Conservation (phyloP, 2,888 invertebrate species). For the Aleiodes alternator region DNA sequence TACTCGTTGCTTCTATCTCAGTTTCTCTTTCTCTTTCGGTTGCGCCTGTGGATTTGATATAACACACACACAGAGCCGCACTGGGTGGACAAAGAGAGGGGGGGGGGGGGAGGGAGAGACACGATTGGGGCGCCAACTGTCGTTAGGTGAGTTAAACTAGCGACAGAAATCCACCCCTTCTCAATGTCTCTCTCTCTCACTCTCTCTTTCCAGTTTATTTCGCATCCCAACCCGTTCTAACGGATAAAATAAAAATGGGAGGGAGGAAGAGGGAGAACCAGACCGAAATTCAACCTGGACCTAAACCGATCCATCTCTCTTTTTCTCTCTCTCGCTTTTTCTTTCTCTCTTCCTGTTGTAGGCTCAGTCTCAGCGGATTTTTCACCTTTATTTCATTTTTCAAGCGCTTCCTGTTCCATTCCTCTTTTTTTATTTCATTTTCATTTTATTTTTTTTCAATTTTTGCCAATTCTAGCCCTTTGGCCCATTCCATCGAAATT, state of each 20-base stretch:
- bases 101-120: too few relatives aligned
- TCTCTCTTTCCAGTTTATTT: too few relatives aligned
- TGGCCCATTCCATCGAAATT: conserved; percentile 10
- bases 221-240: not conserved
- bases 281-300: conserved; percentile 34
- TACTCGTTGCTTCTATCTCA: conserved; percentile 34
- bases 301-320: conserved; percentile 32
- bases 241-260: conserved; percentile 5
- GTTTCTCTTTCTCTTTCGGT: conserved; percentile 15
- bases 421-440: conserved; percentile 12
- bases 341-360: conserved; percentile 10
- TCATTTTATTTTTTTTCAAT: conserved; percentile 2
- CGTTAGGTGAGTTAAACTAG: conserved; percentile 39
- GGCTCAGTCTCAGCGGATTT: conserved; percentile 16
- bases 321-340: conserved; percentile 13
- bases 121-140: conserved; percentile 30
- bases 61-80: too few relatives aligned
- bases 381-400: conserved; percentile 16
- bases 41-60: conserved; percentile 18
- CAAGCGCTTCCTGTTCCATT: not conserved
- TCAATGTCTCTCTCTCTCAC: too few relatives aligned
- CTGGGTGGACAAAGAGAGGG: too few relatives aligned
- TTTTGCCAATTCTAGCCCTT: conserved; percentile 12
- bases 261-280: not conserved
- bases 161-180: conserved; percentile 35